Evolutionary conservation across 1,140 invertebrate species (phyloP), one percentile per base, ranked within the genome.

Genomic region (Drosophila teissieri): DNA sequence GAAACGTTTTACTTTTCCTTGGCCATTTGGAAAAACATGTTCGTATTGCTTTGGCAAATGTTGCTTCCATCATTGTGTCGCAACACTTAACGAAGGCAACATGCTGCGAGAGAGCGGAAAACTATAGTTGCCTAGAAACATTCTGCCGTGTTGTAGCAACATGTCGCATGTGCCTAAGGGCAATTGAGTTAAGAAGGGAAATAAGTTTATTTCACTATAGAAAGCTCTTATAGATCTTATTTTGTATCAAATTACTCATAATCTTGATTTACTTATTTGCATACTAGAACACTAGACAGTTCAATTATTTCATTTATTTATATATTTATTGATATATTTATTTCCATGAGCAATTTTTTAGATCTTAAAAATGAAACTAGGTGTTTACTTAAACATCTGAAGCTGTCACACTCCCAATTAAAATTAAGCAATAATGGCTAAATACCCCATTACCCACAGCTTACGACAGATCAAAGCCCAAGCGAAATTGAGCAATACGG

Each of bases 41-140:
- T 39, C 37, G 37, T 39, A 4, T 39, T 10, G 17, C 58, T 5
- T 17, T 2, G 10, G 34, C 22, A 63, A 39, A 52, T 78, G 76
- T 31, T 73, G 61, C 75, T 34, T 8, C 8, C 8, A n/a, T 3
- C 7, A 42, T 5, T 45, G 36, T 27, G 11, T 10, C n/a, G 39
- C 72, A 72, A 65, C 78, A 80, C 65, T 80, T 61, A 22, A 76
- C 72, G 78, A 72, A 72, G 4, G 64, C 64, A 37, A 7, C 76
- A 62, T 69, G 12, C 14, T 49, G 8, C 24, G 4, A 15, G 44
- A 49, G 34, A 19, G 62, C 48, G 14, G 22, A 39, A 8, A 10
- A 39, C 4, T 24, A 8, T 22, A n/a, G 2, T 49, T 15, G 27
- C 39, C 57, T 8, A 52, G 10, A 10, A 14, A 22, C 34, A n/a